Evolutionary conservation across 2,797 vertebrate genomes (phyloP).

Genomic region (Parauchenoglanis punctatus): DNA sequence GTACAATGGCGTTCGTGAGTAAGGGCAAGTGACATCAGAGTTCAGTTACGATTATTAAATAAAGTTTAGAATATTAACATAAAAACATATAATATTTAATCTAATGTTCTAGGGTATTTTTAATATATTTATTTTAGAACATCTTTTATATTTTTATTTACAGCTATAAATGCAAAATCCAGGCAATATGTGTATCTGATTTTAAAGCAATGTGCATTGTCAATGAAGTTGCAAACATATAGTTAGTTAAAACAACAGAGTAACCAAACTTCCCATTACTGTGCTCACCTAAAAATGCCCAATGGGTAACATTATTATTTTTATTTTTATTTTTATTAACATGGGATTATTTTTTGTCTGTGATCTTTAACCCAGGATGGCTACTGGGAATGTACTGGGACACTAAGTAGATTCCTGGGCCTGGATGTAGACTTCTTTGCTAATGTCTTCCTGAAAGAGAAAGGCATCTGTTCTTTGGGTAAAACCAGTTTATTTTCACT

Average conservation of each 20-base stretch:
- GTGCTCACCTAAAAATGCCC: neutral
- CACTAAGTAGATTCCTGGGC: slow-evolving; percentile 73
- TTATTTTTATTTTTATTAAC: slow-evolving; percentile 15
- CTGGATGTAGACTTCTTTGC: slow-evolving; percentile 73
- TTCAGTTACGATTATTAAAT: neutral
- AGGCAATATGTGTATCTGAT: neutral
- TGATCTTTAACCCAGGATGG: slow-evolving; percentile 75
- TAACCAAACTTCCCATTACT: neutral
- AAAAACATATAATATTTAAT: neutral
- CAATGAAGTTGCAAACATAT: neutral
- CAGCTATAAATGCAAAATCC: neutral
- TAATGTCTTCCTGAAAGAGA: slow-evolving; percentile 76
- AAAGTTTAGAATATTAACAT: neutral
- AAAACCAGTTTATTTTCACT: slow-evolving; percentile 44
- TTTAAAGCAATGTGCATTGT: neutral
- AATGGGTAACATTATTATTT: neutral
- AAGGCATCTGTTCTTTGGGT: slow-evolving; percentile 85
- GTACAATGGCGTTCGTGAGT: neutral
- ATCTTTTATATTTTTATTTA: neutral
- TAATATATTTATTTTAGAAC: neutral
- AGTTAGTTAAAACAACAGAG: neutral
- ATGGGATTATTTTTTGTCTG: slow-evolving; percentile 31
- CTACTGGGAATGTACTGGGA: slow-evolving; percentile 79
- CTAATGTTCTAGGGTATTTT: neutral
- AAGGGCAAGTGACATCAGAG: neutral